Base-by-base conservation (phyloP, 2,888 invertebrate genomes). In the Itoplectis maculator region DNA sequence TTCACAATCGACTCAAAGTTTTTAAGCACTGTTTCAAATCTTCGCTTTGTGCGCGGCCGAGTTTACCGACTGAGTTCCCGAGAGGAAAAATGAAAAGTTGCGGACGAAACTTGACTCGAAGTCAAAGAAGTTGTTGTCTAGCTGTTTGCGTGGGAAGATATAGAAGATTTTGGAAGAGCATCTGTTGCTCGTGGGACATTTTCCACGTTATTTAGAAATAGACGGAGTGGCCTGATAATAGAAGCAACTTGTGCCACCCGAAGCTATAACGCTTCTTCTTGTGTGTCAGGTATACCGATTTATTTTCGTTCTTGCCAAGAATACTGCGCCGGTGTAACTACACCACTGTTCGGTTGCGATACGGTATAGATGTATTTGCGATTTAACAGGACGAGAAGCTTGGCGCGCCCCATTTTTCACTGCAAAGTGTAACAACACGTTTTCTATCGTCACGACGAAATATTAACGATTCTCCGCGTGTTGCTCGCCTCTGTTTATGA, bases 261-360 rank as follows among this genome's bases (percentile, higher is more conserved):
- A 77, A 61, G 40, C 79, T 63, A 56, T 23, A 51, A 40, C 20
- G 47, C 61, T 29, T n/a, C n/a, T 49, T 47, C 23, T 45, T 29
- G 69, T 59, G 1, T 61, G 75, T 59, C 68, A 74, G 63, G 37
- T 79, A 42, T 42, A 79, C 65, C 40, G 29, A 65, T 56, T 79
- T 79, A 79, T 79, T 79, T 79, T 79, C 23, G 74, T 54, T 63
- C 40, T 18, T n/a, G 74, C 68, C 69, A 54, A 59, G 29, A 63
- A 40, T 68, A 80, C 23, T 40, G 45, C 65, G 29, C 23, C 29
- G 56, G 51, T 54, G 20, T 42, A 40, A 54, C 37, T 37, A 37
- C 9, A 61, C 29, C 0, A 9, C 56, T 59, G 35, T 35, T 6
- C 15, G 47, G 23, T 9, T 13, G 51, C 35, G 15, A 69, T 51